These are phyloP conservation scores for Euplexia lucipara DNA, from an alignment of 2,888 invertebrate species.

Conservation along the genomic window DNA sequence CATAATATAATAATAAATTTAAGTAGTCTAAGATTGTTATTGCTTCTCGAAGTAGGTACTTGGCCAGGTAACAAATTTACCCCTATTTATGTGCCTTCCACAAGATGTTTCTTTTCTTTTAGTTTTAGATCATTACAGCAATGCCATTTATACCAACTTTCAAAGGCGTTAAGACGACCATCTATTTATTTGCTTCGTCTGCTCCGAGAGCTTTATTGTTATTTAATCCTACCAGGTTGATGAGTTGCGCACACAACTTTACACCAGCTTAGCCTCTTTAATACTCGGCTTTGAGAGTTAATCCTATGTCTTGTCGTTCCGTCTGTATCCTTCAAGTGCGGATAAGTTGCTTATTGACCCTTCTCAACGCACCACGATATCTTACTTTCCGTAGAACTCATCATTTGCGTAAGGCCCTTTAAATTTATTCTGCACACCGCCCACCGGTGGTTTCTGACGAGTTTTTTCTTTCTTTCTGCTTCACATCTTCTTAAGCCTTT, in stretches of 20 bases:
- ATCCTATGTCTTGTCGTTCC: slow-evolving; percentile 31
- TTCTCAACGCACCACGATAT: slow-evolving; percentile 13
- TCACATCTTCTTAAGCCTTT: slow-evolving; percentile 23
- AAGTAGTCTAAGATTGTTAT: slow-evolving; percentile 18
- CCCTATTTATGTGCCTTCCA: slow-evolving; percentile 4
- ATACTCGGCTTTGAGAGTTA: slow-evolving; percentile 32
- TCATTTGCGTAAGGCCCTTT: slow-evolving; percentile 22
- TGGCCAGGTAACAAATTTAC: slow-evolving; percentile 27
- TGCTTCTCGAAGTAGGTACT: slow-evolving; percentile 1
- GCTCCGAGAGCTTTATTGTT: slow-evolving; percentile 42
- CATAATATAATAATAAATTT: slow-evolving; percentile 5
- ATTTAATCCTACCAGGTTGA: slow-evolving; percentile 51
- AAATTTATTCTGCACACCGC: slow-evolving; percentile 16
- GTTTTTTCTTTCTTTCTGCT: slow-evolving; percentile 14
- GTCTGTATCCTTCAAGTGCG: slow-evolving; percentile 23
- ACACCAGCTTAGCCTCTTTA: slow-evolving; percentile 32
- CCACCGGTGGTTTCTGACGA: slow-evolving; percentile 9
- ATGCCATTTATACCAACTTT: slow-evolving; percentile 11
- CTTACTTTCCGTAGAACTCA: slow-evolving; percentile 1
- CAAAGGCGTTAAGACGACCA: slow-evolving; percentile 25
- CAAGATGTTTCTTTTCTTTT: slow-evolving; percentile 5
- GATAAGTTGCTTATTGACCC: slow-evolving; percentile 21
- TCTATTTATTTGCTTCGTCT: slow-evolving; percentile 36
- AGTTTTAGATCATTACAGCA: slow-evolving; percentile 7
- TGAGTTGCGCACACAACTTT: slow-evolving; percentile 45